phyloP scores from a whole-genome alignment of 2,113 vertebrate species.

The Galbula dea region DNA sequence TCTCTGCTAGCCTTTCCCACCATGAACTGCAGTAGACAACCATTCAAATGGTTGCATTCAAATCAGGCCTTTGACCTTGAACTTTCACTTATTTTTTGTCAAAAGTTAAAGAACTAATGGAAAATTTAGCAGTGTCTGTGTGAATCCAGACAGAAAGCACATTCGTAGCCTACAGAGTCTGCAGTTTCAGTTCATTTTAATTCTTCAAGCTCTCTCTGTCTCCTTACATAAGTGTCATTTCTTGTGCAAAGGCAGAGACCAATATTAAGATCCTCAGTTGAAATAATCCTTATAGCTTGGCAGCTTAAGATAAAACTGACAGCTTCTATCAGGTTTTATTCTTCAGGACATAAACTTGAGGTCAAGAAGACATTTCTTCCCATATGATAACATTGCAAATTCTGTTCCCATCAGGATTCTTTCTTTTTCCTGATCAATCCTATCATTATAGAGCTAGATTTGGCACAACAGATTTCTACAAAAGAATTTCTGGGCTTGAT shows the following conservation, averaged over 20 bases:
- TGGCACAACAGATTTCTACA: neutral
- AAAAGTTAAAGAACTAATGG: neutral
- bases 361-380: slow-evolving; percentile 25
- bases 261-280: slow-evolving; percentile 35
- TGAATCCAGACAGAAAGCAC: neutral
- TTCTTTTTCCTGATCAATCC: neutral
- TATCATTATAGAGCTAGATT: neutral
- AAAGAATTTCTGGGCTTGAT: neutral
- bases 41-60: neutral
- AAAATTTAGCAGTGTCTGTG: neutral
- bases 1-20: rapidly evolving
- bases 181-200: neutral
- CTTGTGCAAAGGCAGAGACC: slow-evolving; percentile 11
- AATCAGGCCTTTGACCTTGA: neutral
- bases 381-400: neutral
- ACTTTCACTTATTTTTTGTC: neutral
- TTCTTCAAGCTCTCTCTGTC: slow-evolving; percentile 29
- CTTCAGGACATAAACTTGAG: slow-evolving; percentile 19
- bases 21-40: neutral
- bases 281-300: slow-evolving; percentile 43
- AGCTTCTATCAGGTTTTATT: slow-evolving; percentile 33
- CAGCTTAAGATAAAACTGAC: slow-evolving; percentile 55
- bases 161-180: neutral
- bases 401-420: neutral
- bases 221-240: slow-evolving; percentile 34